These are phyloP conservation scores for Drosophila sordidula DNA, from an alignment of 2,888 invertebrate genomes.

Conservation along the genomic window DNA sequence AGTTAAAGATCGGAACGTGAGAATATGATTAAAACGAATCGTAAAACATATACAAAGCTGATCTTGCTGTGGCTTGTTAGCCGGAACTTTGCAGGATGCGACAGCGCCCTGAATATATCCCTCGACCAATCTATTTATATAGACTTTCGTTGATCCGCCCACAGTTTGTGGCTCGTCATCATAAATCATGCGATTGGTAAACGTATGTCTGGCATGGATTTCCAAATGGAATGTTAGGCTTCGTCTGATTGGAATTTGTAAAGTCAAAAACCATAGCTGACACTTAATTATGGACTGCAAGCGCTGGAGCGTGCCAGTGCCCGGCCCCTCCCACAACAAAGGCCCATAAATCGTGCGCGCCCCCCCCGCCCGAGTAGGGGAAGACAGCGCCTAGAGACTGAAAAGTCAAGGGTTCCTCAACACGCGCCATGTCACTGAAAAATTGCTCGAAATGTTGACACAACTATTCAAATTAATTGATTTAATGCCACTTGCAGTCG, in stretches of 20 bases:
- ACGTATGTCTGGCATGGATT: constrained; percentile 39
- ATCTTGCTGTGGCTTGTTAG: neutral
- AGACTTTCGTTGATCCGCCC: constrained; percentile 9
- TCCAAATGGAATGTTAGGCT: constrained; percentile 36
- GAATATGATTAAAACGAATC: constrained; percentile 48
- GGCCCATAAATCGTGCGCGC: constrained; percentile 58
- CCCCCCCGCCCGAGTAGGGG: neutral
- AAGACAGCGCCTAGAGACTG: neutral
- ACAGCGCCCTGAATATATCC: neutral
- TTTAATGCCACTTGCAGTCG: constrained; percentile 67
- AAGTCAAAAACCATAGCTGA: constrained; percentile 78
- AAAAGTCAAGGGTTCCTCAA: constrained; percentile 51
- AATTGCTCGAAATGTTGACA: constrained; percentile 74
- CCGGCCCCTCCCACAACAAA: constrained; percentile 2
- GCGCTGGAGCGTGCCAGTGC: constrained; percentile 66
- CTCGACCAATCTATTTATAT: constrained; percentile 26
- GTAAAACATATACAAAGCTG: constrained; percentile 1
- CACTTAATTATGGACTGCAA: constrained; percentile 78
- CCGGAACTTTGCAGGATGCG: neutral
- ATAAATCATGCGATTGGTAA: constrained; percentile 63
- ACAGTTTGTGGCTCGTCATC: constrained; percentile 38
- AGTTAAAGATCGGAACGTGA: constrained; percentile 51
- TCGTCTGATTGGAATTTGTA: constrained; percentile 76
- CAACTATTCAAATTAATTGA: constrained; percentile 80
- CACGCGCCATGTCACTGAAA: constrained; percentile 67